These are phyloP conservation scores for Aradophagus sp. DNA, from an alignment of 1,140 invertebrate species.

Conservation along the genomic window DNA sequence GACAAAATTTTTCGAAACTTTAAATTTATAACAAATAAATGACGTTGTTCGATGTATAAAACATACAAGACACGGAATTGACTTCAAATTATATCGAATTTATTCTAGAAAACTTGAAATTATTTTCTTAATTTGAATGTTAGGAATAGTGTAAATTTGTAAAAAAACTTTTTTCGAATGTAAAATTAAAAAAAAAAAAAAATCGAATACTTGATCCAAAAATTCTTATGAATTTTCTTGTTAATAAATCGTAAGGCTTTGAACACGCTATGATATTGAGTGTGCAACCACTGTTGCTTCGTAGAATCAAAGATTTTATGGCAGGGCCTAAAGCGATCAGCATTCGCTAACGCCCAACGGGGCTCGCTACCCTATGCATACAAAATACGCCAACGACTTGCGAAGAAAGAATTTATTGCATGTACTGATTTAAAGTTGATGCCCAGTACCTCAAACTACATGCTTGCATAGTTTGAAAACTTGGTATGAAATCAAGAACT, in stretches of 20 bases:
- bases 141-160: too few relatives aligned
- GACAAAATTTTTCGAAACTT: too few relatives aligned
- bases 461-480: slow-evolving; percentile 13
- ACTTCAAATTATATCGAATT: slow-evolving; percentile 8
- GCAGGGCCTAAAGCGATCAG: slow-evolving; percentile 64
- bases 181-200: slow-evolving; percentile 6
- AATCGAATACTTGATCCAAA: slow-evolving; percentile 32
- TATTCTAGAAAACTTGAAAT: too few relatives aligned
- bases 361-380: slow-evolving; percentile 72
- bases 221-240: slow-evolving; percentile 33
- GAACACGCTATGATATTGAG: slow-evolving; percentile 61
- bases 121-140: too few relatives aligned
- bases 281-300: slow-evolving; percentile 57
- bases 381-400: slow-evolving; percentile 71
- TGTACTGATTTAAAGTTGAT: slow-evolving; percentile 68
- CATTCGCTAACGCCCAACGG: slow-evolving; percentile 61
- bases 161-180: too few relatives aligned
- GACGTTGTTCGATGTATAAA: too few relatives aligned
- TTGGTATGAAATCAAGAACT: slow-evolving; percentile 38
- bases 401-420: slow-evolving; percentile 70
- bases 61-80: background rate
- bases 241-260: slow-evolving; percentile 52
- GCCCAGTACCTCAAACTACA: slow-evolving; percentile 33
- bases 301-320: slow-evolving; percentile 69
- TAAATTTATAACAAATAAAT: too few relatives aligned